Conservation (phyloP, 53 echinoderm and acorn worm genomes). For the Crossaster papposus region DNA sequence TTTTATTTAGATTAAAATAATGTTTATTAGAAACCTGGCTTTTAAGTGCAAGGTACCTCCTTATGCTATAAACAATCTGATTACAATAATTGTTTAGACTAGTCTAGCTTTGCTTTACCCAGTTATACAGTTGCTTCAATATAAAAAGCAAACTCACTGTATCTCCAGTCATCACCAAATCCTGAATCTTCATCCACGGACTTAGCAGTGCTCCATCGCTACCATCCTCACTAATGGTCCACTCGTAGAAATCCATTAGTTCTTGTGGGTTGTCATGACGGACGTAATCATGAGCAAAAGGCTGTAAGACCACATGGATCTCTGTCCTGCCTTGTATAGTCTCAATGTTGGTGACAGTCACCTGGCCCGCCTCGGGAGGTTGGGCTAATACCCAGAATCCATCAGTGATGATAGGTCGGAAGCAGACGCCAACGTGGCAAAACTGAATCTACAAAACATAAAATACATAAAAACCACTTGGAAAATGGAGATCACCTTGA, state of each 20-base stretch:
- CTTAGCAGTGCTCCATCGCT: constrained; percentile 37
- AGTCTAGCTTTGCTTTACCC: too few species aligned
- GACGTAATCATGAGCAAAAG: constrained; percentile 50
- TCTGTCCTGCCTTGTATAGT: constrained; percentile 1
- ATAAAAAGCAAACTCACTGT: neutral
- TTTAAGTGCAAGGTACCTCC: too few species aligned
- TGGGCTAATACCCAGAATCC: constrained; percentile 61
- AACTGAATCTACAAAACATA: constrained; percentile 16
- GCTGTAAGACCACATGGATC: constrained; percentile 30
- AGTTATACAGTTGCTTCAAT: neutral
- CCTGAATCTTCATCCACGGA: constrained; percentile 15
- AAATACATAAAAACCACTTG: neutral
- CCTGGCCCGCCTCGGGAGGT: constrained; percentile 51
- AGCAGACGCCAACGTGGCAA: constrained; percentile 63
- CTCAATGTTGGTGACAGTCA: constrained; percentile 18
- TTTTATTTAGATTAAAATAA: too few species aligned
- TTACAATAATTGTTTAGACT: too few species aligned
- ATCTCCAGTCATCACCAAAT: constrained; percentile 6
- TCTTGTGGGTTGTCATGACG: constrained; percentile 7
- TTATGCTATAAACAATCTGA: too few species aligned
- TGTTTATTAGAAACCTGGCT: too few species aligned
- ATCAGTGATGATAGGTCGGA: constrained; percentile 52
- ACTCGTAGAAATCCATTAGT: constrained; percentile 66
- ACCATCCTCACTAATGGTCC: constrained; percentile 47
- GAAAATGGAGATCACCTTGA: neutral